Base-by-base conservation (phyloP, 2,797 vertebrate genomes). In the Botia almorhae region DNA sequence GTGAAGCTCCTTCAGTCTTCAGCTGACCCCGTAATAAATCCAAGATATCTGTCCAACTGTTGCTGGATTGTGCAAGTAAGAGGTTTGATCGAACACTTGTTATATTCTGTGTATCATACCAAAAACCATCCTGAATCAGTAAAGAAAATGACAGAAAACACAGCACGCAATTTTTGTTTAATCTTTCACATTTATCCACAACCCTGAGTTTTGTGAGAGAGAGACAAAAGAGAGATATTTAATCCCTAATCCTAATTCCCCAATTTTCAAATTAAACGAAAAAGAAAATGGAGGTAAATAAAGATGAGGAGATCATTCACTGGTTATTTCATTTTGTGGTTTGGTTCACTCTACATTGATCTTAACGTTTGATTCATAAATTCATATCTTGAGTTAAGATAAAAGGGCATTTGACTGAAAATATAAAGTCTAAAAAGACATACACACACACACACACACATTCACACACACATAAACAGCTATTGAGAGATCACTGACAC, bases 41-140 rank as follows among this genome's bases (percentile, higher is more conserved):
- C 77, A 56, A 72, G 67, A 60, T 61, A 50, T 78, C 69, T 33
- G 83, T 81, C 74, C 68, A 58, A 64, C 75, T n/a, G 64, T 56
- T 43, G 83, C 82, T 77, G 80, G 63, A 86, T 85, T 51, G 78
- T 83, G 79, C 82, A 74, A 78, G 60, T 71, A 75, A 56, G 73
- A 50, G 43, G 75, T 87, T 82, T 74, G 43, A 89, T 86, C 83
- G 78, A 65, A 21, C 14, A 65, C 23, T 79, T 63, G 69, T 80
- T 82, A 86, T 19, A 78, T 86, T 86, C 81, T 83, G 81, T 78
- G 78, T 89, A 88, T 90, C 88, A 89, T 81, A 88, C 86, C 87
- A 58, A 88, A 87, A 89, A 87, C 85, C 85, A 88, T 88, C 89
- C 91, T 89, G 89, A 92, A 89, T 89, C 88, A 92, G 86, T 89